Evolutionary conservation across 2,888 invertebrate species (phyloP), one percentile per base, ranked within the genome.

Genomic region (Epirrita christyi): DNA sequence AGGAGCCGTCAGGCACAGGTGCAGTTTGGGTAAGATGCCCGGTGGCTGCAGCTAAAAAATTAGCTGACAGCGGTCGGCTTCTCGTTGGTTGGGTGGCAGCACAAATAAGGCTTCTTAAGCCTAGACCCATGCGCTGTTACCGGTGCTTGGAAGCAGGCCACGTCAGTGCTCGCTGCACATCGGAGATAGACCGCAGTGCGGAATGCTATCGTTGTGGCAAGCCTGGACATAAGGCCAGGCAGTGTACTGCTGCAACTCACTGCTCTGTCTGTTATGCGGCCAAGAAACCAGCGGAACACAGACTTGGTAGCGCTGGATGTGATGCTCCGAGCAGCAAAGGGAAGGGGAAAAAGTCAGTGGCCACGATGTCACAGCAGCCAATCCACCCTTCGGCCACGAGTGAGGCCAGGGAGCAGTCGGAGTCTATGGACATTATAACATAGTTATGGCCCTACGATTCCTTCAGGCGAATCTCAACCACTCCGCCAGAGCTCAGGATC

Each of bases 401-500:
- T 28, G 28, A 28, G 34, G 38, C 32, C 4, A 32, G 15, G 34
- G 21, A 34, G n/a, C n/a, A 1, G 8, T 10, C 1, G 41, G 21
- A 9, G 29, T 1, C 14, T 6, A 42, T 42, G n/a, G 42, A 40
- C 5, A 14, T 6, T 2, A 11, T 8, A n/a, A n/a, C n/a, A 9
- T 41, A 42, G 41, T 29, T 13, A 44, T 44, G 43, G 45, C 21
- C 3, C n/a, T 13, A 34, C 27, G 29, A 9, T 2, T 53, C 13
- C 40, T 46, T 0, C 54, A 47, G 28, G 41, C 29, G 21, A 52
- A 52, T n/a, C 1, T 52, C 13, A 49, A 49, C 40, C 49, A 43
- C 52, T 58, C 6, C 28, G 37, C 47, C 27, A 54, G 46, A 11
- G 29, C 45, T 21, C 45, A 52, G n/a, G 44, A 52, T 28, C 27